phyloP scores from a whole-genome alignment of 2,888 invertebrate genomes.

The Acutogordius australiensis region DNA sequence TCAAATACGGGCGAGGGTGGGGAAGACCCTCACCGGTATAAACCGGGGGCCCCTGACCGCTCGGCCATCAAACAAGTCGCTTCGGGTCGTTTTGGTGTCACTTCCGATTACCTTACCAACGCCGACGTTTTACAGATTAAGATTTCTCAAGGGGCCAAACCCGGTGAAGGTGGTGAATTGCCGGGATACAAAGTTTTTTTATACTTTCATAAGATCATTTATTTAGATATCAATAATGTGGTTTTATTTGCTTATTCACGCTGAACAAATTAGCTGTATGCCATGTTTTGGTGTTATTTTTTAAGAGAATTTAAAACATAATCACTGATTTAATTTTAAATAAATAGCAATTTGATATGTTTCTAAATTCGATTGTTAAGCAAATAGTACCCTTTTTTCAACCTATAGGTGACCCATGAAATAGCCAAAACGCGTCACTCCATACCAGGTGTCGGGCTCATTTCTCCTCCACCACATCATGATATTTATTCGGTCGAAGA shows the following conservation, averaged over 20 bases:
- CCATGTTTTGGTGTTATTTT: too few species aligned
- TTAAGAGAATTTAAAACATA: too few species aligned
- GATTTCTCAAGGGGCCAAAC: slow-evolving; percentile 98
- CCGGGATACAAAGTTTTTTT: slow-evolving; percentile 50
- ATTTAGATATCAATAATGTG: background rate
- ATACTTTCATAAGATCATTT: too few species aligned
- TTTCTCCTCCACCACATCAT: slow-evolving; percentile 95
- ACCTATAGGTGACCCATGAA: slow-evolving; percentile 53
- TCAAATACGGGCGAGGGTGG: slow-evolving; percentile 96
- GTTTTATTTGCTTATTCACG: too few species aligned
- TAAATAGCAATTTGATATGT: too few species aligned
- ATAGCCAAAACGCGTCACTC: slow-evolving; percentile 82
- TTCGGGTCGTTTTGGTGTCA: slow-evolving; percentile 88
- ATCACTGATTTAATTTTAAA: too few species aligned
- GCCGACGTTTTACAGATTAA: slow-evolving; percentile 95
- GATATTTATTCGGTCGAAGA: slow-evolving; percentile 99
- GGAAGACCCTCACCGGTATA: slow-evolving; percentile 37
- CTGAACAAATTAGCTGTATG: too few species aligned
- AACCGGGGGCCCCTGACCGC: slow-evolving; percentile 39
- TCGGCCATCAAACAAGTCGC: slow-evolving; percentile 94
- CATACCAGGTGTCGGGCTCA: slow-evolving; percentile 76
- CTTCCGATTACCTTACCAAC: slow-evolving; percentile 76
- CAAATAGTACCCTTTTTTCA: slow-evolving; percentile 10
- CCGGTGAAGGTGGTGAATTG: slow-evolving; percentile 88
- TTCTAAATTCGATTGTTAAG: too few species aligned